These are phyloP conservation scores for Eupithecia dodoneata DNA, from an alignment of 2,888 invertebrate species.

Conservation along the genomic window DNA sequence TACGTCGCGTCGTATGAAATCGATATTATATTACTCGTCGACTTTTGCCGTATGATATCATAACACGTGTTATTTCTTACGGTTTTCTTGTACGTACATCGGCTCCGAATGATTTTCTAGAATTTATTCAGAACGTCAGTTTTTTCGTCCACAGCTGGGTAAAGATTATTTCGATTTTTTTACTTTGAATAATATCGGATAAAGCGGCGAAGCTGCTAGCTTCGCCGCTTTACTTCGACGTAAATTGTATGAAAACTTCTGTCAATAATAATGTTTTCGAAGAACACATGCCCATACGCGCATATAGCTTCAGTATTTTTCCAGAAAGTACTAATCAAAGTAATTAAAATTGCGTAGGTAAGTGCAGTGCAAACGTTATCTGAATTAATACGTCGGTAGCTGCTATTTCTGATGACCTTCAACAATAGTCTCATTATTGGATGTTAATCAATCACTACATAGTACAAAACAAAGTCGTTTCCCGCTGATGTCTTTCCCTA, in stretches of 20 bases:
- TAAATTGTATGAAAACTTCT: no score
- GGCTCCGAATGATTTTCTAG: not conserved
- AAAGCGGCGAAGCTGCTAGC: no score
- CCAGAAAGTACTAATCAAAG: constrained; percentile 5
- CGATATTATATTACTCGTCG: no score
- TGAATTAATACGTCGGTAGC: not conserved
- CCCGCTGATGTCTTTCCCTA: no score
- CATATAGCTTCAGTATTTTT: not conserved
- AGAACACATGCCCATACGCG: not conserved
- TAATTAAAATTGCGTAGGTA: constrained; percentile 9
- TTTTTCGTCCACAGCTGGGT: no score
- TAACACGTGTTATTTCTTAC: not conserved
- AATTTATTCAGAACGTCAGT: no score
- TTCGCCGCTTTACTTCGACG: no score
- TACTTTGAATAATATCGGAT: no score
- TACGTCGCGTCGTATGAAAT: no score
- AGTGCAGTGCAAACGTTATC: not conserved
- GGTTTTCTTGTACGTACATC: not conserved
- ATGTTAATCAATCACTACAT: not conserved
- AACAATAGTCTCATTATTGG: constrained; percentile 1
- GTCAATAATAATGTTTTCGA: no score
- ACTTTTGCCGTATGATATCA: not conserved
- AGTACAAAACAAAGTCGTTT: no score
- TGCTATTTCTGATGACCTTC: not conserved
- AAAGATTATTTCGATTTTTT: no score